A percentile compares a stretch with the other conserved stretches of the same genome.
These are phyloP conservation scores for Myotis vivesi DNA, from an alignment of 2,797 vertebrate genomes.

Conservation along the genomic window DNA sequence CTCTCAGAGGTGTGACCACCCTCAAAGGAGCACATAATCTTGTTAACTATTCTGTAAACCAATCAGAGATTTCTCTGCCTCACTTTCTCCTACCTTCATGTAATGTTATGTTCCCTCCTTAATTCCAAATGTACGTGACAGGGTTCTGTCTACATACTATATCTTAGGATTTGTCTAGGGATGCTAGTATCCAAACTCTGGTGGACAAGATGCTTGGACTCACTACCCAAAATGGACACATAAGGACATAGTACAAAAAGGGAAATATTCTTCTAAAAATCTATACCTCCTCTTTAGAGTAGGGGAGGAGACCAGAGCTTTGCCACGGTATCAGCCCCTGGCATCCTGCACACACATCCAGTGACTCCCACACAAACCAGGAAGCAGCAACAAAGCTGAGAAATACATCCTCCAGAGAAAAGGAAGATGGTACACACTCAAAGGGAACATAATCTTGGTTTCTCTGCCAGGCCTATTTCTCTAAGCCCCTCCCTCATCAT, in stretches of 20 bases:
- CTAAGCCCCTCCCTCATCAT: neutral
- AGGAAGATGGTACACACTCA: neutral
- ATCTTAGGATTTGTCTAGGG: neutral
- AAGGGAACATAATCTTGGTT: neutral
- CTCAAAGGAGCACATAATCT: neutral
- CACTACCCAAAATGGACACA: neutral
- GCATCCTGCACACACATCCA: neutral
- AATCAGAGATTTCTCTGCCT: neutral
- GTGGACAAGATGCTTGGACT: neutral
- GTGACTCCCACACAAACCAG: neutral
- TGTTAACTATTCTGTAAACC: neutral
- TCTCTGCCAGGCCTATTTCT: neutral
- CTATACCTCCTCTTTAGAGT: neutral
- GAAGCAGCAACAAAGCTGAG: neutral
- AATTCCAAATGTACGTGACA: neutral
- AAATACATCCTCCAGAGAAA: slow-evolving; percentile 12
- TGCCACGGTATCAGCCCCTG: neutral
- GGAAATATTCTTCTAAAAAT: slow-evolving; percentile 12
- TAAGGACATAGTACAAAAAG: neutral
- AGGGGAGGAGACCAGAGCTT: neutral
- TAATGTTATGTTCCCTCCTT: neutral
- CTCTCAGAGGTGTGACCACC: neutral
- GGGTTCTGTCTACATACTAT: neutral
- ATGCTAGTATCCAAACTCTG: slow-evolving; percentile 20
- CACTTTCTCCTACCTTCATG: neutral